Conservation (phyloP, 92 coral and sea anemone species). For the Metridium senile region DNA sequence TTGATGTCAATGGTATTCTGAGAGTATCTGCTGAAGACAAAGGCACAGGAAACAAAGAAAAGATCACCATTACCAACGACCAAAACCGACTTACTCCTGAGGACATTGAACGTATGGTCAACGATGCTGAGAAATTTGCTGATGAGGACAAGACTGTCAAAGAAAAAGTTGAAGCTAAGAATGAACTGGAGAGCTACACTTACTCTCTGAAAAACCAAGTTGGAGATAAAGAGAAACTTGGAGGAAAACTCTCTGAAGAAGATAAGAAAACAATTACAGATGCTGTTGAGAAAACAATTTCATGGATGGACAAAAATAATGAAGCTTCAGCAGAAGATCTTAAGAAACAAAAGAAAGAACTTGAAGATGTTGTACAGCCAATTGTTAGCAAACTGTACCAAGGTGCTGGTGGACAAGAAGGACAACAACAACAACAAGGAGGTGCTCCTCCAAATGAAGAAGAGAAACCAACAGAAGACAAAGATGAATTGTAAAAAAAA, state of each 20-base stretch:
- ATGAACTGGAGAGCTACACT: constrained; percentile 95
- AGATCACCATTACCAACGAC: constrained; percentile 98
- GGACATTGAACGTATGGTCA: constrained; percentile 97
- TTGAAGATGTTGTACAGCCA: constrained; percentile 97
- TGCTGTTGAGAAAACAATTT: constrained; percentile 87
- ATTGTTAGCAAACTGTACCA: constrained; percentile 98
- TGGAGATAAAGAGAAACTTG: constrained; percentile 97
- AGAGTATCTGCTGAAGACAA: constrained; percentile 99
- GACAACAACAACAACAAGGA: constrained; percentile 22
- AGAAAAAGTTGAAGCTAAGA: constrained; percentile 88
- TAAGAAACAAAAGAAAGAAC: constrained; percentile 91
- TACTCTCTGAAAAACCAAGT: constrained; percentile 97
- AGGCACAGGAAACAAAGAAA: constrained; percentile 98
- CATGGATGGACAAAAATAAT: constrained; percentile 94
- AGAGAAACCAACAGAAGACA: constrained; percentile 93
- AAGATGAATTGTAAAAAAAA: constrained; percentile 93
- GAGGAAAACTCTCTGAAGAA: constrained; percentile 94
- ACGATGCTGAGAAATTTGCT: constrained; percentile 98
- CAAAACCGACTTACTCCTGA: constrained; percentile 97
- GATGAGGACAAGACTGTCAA: constrained; percentile 97
- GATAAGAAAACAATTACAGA: constrained; percentile 91
- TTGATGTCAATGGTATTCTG: constrained; percentile 97
- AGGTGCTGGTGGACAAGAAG: constrained; percentile 85
- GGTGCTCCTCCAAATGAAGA: constrained; percentile 83
- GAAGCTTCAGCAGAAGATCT: constrained; percentile 89